A percentile compares a stretch with the other conserved stretches of the same genome.
Evolutionary conservation across 2,113 vertebrate genomes (phyloP).

Genomic region (Ardeotis arabs): DNA sequence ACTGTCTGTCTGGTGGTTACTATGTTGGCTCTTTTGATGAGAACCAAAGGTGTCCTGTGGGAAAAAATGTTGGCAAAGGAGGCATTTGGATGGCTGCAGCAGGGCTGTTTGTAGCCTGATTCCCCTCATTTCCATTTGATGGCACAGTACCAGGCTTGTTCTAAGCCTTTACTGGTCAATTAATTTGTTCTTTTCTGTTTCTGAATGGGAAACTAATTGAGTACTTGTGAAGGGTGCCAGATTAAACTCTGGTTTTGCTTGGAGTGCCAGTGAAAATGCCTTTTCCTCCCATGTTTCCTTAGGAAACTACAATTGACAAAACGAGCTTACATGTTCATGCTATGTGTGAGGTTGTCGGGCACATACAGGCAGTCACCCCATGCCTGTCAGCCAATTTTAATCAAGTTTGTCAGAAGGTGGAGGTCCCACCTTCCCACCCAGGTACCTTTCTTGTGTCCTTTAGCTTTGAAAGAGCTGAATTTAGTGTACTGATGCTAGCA

Average conservation of each 20-base stretch:
- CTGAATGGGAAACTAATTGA: slow-evolving; percentile 52
- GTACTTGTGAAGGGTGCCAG: slow-evolving; percentile 11
- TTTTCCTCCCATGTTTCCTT: not conserved
- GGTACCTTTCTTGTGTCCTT: not conserved
- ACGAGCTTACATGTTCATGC: not conserved
- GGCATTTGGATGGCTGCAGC: not conserved
- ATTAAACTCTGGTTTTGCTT: not conserved
- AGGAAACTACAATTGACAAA: not conserved
- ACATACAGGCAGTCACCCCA: not conserved
- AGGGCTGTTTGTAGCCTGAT: not conserved
- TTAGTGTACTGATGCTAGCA: not conserved
- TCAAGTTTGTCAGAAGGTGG: not conserved
- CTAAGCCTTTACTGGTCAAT: slow-evolving; percentile 43
- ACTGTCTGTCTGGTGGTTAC: not conserved
- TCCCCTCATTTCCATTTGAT: slow-evolving; percentile 32
- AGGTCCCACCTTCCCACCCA: not conserved
- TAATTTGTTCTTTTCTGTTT: slow-evolving; percentile 56
- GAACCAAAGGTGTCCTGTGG: not conserved
- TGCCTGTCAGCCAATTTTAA: not conserved
- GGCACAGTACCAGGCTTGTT: slow-evolving; percentile 18
- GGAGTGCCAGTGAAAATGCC: not conserved
- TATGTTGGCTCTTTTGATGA: not conserved
- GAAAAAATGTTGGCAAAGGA: not conserved
- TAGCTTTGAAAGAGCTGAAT: not conserved
- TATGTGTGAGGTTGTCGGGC: not conserved